Conservation (phyloP, 2,888 invertebrate species). For the Dynastes hyllus region DNA sequence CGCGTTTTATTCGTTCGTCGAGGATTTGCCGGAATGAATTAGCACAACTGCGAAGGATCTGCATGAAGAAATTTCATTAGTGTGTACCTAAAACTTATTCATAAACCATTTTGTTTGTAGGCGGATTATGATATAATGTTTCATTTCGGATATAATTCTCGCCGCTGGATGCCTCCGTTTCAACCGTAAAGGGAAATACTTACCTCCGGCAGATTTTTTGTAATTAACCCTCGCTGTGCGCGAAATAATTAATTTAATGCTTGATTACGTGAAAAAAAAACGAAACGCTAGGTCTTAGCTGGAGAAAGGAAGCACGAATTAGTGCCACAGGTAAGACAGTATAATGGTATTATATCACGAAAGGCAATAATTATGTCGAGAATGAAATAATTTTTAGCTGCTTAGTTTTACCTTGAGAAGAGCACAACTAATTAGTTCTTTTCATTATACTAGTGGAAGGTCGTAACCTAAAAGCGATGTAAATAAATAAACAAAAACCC, state of each 20-base stretch:
- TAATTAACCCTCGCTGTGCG: slow-evolving; percentile 8
- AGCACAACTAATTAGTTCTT: too few species aligned
- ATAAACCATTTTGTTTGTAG: slow-evolving; percentile 11
- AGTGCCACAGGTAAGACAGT: background rate
- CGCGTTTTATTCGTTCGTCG: background rate
- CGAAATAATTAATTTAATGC: slow-evolving; percentile 5
- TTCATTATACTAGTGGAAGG: too few species aligned
- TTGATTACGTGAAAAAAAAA: background rate
- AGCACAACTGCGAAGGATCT: background rate
- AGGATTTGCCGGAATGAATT: background rate
- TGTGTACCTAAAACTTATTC: background rate
- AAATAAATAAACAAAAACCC: too few species aligned
- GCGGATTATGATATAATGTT: slow-evolving; percentile 13
- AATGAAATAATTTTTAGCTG: background rate
- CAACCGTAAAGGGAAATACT: background rate
- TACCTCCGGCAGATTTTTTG: background rate
- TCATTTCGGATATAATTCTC: background rate
- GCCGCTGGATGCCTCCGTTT: too few species aligned
- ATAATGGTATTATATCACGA: slow-evolving; percentile 12
- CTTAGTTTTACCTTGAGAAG: too few species aligned
- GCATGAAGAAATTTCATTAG: background rate
- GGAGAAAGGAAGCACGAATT: too few species aligned
- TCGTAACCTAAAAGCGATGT: too few species aligned
- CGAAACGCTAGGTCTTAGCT: too few species aligned
- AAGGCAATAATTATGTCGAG: slow-evolving; percentile 6